Conservation (phyloP, 2,888 invertebrate species). For the Cetonia aurata region DNA sequence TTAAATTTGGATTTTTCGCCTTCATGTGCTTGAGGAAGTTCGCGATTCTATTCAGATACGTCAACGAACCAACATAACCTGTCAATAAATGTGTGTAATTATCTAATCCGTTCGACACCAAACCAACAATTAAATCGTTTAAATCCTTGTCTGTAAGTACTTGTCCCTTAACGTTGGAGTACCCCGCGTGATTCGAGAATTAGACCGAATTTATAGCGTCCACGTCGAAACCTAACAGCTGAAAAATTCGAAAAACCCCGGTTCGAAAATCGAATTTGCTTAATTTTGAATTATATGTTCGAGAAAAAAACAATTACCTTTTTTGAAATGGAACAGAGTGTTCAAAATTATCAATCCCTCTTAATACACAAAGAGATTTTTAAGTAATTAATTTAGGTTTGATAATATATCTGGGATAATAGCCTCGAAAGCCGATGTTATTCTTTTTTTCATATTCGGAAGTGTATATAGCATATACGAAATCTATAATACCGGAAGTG, state of each 20-base stretch:
- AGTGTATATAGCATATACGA: too few species aligned
- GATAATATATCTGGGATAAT: too few species aligned
- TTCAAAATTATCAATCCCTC: too few species aligned
- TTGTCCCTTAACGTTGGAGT: conserved; percentile 86
- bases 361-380: too few species aligned
- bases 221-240: conserved; percentile 97
- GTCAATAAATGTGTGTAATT: conserved; percentile 90
- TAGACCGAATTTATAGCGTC: conserved; percentile 98
- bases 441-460: too few species aligned
- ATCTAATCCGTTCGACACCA: conserved; percentile 81
- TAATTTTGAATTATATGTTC: too few species aligned
- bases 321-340: too few species aligned
- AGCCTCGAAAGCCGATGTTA: too few species aligned
- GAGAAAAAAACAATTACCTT: too few species aligned
- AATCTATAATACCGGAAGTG: too few species aligned
- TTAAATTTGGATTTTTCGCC: conserved; percentile 80
- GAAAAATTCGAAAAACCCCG: conserved; percentile 51
- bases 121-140: conserved; percentile 82
- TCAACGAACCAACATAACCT: conserved; percentile 93
- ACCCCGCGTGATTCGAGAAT: conserved; percentile 96
- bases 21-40: conserved; percentile 83
- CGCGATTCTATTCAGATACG: conserved; percentile 85
- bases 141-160: conserved; percentile 87
- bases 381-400: too few species aligned
- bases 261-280: background rate